Percentiles rank a stretch among this genome's conserved stretches.
phyloP scores from a whole-genome alignment of 2,797 vertebrate species.

The Clarias fuscus region DNA sequence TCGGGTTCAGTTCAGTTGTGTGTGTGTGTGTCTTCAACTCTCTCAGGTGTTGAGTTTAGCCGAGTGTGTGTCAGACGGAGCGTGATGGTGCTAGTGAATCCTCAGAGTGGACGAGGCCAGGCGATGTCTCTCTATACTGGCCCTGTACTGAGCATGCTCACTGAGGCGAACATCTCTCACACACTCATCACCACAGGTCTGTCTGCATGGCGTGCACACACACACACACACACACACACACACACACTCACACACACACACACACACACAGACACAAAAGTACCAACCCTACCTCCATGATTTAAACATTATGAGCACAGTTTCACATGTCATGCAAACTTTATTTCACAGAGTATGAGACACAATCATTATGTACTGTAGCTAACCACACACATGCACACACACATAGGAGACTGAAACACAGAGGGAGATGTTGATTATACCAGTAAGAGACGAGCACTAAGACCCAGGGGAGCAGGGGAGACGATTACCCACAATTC shows the following conservation, averaged over 20 bases:
- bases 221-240: constrained; percentile 14
- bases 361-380: no score
- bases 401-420: no score
- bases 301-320: not conserved
- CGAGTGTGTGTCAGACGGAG: constrained; percentile 75
- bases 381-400: no score
- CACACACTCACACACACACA: no score
- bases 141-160: constrained; percentile 84
- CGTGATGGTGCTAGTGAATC: constrained; percentile 88
- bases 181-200: constrained; percentile 84
- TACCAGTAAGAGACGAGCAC: no score
- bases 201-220: constrained; percentile 44
- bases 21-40: not conserved
- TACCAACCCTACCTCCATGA: not conserved
- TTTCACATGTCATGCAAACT: not conserved
- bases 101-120: constrained; percentile 83
- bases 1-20: no score
- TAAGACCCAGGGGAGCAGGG: no score
- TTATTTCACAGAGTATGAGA: not conserved
- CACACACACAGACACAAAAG: no score
- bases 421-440: no score
- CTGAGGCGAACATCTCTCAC: constrained; percentile 78
- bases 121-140: constrained; percentile 81
- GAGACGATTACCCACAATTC: no score
- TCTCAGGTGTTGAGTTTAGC: constrained; percentile 70